Evolutionary conservation across 2,113 vertebrate species (phyloP), one percentile per base, ranked within the genome.

Genomic region (Nanorana parkeri): DNA sequence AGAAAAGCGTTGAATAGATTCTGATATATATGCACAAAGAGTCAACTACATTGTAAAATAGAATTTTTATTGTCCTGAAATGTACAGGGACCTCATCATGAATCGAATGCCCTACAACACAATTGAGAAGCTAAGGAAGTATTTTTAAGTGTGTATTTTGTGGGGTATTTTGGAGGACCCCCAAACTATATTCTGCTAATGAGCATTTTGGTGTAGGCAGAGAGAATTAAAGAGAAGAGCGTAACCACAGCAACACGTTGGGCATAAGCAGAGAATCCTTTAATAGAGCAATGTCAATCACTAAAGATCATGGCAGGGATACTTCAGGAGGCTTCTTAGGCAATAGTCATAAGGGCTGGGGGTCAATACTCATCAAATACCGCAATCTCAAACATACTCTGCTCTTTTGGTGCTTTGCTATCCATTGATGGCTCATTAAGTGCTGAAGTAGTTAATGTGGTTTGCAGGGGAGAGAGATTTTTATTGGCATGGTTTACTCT

Each of bases 261-360:
- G 78, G 78, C 60, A 71, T 72, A 4, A 52, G 56, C 56, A 67
- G 28, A 68, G 66, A 79, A 79, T 58, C 66, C 54, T 79, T 68
- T 56, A 69, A 79, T 68, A 79, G 77, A 79, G 66, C 54, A 36
- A 17, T 79, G 77, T 79, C 66, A 79, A 79, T 79, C 65, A 79
- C 77, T 60, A 68, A 21, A 55, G n/a, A 68, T 51, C 65, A 47
- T 21, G 17, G 26, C n/a, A 68, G 65, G 47, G 65, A 79, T 60
- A 58, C 66, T 68, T 60, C n/a, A 60, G n/a, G 55, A 41, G 47
- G 51, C 65, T 60, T 47, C 54, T 67, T 60, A 58, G 41, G 68
- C 16, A 15, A 56, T 41, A 78, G 20, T 56, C 54, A 36, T 60
- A 36, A 10, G 20, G 58, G 63, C 24, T 64, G 32, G 58, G 21